Evolutionary conservation across 2,888 invertebrate genomes (phyloP), one percentile per base, ranked within the genome.

Genomic region (Caenorhabditis parvicauda): DNA sequence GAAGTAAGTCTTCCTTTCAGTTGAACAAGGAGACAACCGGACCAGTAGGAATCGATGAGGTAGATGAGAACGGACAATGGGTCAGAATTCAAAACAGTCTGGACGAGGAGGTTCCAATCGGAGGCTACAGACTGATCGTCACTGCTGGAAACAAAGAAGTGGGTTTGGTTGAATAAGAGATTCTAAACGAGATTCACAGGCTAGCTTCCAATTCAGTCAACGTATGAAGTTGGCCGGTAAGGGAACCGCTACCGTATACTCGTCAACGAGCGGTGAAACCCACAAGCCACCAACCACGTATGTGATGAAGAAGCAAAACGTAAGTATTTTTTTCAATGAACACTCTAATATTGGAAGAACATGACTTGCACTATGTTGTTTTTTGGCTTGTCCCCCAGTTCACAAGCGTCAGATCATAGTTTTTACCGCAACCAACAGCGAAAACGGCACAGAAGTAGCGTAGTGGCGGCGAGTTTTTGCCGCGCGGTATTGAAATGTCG

Each of bases 21-120:
- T 46, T 68, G 28, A 58, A 61, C 41, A 69, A 69, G 42, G 61
- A 70, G 22, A 71, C 71, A 2, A 55, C 59, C 41, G 74, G 74
- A 44, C 69, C 70, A 29, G 54, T 77, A 17, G 67, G 59, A 43
- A 66, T 78, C 35, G 72, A 69, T 14, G 69, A 69, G 50, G 69
- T 69, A 21, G 74, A 75, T 19, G 70, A 69, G 45, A 71, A 76
- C 50, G 69, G 65, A 42, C 65, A 70, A 9, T 79, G 64, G 61
- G 72, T 79, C 24, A 62, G 64, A 14, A 51, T 79, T 24, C 51
- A 56, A 14, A 80, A 79, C 60, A 74, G 62, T 47, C 59, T 67
- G 7, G 73, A 69, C 14, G 76, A 77, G 42, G 77, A 77, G 35
- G 55, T 76, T 21, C 29, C 53, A n/a, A 54, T 79, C 21, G 79